Conservation (phyloP, 2,797 vertebrate species). For the Alfaro cultratus region DNA sequence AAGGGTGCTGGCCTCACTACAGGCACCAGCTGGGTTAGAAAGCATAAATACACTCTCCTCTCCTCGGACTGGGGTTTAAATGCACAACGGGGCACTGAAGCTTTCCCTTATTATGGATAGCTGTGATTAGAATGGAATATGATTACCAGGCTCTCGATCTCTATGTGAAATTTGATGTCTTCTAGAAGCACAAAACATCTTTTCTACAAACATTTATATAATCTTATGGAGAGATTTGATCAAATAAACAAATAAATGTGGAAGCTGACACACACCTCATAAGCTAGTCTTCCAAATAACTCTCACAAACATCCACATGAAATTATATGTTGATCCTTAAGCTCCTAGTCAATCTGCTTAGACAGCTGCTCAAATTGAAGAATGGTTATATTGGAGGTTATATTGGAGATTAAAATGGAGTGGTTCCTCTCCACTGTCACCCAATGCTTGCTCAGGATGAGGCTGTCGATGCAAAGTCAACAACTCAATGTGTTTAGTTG, state of each 20-base stretch:
- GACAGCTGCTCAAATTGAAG: neutral
- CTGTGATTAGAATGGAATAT: neutral
- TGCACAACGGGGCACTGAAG: neutral
- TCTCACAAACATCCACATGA: neutral
- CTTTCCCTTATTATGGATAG: conserved; percentile 10
- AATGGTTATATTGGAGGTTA: neutral
- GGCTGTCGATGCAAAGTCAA: neutral
- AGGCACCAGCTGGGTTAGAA: conserved; percentile 60
- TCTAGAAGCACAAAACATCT: too few relatives aligned
- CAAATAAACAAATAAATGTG: neutral
- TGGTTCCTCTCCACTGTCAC: neutral
- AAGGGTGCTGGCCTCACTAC: conserved; percentile 59
- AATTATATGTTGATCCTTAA: neutral
- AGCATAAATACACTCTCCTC: conserved; percentile 15
- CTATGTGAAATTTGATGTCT: neutral
- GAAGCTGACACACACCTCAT: neutral
- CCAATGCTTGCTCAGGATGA: neutral
- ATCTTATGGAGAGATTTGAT: neutral
- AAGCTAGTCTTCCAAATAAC: neutral
- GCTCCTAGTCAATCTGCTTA: neutral
- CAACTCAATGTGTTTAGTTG: neutral
- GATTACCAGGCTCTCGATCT: neutral
- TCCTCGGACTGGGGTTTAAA: conserved; percentile 22
- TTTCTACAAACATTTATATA: neutral
- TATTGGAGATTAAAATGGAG: neutral